Percentiles rank a stretch among this genome's conserved stretches.
Conservation (phyloP, 2,113 vertebrate species). For the Neolamprologus ventralis region DNA sequence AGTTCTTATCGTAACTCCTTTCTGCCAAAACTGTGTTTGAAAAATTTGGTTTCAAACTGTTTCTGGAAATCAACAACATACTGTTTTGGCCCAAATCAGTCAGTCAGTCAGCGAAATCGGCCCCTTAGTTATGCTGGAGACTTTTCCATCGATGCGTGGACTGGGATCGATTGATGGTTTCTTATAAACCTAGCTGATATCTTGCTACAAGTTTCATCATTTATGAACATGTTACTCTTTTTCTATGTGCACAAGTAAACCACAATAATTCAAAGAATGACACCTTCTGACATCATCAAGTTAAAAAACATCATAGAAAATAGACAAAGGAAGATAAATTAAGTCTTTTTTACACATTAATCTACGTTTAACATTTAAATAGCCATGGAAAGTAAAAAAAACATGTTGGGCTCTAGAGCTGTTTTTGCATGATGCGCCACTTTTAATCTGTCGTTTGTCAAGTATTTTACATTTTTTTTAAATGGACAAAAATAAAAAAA, state of each 20-base stretch:
- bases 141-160: background rate
- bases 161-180: background rate
- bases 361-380: background rate
- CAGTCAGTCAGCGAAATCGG: background rate
- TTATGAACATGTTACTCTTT: background rate
- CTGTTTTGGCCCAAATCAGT: background rate
- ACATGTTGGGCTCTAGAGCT: background rate
- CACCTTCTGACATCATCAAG: background rate
- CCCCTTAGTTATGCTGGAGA: background rate
- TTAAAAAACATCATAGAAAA: background rate
- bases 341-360: background rate
- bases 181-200: background rate
- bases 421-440: background rate
- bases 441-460: background rate
- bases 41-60: background rate
- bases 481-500: fast-evolving
- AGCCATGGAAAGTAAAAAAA: background rate
- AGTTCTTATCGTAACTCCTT: background rate
- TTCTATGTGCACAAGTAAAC: background rate
- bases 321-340: background rate
- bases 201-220: background rate
- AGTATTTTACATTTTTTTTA: fast-evolving
- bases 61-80: background rate
- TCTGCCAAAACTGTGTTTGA: background rate
- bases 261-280: background rate